Evolutionary conservation across 2,797 vertebrate species (phyloP).

Genomic region (Pachyuromys duprasi): DNA sequence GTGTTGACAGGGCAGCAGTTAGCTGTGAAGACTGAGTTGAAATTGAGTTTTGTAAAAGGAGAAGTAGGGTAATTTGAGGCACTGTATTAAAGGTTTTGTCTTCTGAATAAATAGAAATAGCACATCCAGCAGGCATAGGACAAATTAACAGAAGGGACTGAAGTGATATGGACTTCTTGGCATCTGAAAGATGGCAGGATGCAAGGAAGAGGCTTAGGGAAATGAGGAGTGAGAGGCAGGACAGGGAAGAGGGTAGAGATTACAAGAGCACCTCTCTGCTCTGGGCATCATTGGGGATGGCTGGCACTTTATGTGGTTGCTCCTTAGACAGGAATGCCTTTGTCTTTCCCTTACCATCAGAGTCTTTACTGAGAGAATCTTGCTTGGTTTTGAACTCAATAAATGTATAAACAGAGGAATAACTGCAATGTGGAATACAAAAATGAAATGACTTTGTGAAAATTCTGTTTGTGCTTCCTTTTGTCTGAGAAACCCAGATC

Average conservation of each 20-base stretch:
- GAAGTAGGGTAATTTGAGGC: background rate
- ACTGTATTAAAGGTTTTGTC: background rate
- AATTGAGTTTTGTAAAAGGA: background rate
- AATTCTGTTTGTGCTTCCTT: slow-evolving; percentile 12
- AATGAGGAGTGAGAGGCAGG: background rate
- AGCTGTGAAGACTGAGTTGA: background rate
- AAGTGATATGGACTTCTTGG: background rate
- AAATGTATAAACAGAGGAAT: background rate
- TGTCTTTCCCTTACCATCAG: background rate
- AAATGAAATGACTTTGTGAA: background rate
- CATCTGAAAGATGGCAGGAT: background rate
- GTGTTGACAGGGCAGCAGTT: background rate
- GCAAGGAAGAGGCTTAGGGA: rapidly evolving
- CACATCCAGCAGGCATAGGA: background rate
- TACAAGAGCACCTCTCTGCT: background rate
- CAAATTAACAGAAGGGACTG: background rate
- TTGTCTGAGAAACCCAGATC: background rate
- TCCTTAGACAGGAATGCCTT: background rate
- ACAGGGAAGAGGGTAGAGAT: background rate
- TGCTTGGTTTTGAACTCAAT: background rate
- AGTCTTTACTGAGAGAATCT: background rate
- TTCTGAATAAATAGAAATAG: background rate
- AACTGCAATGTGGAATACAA: background rate
- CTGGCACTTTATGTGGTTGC: background rate
- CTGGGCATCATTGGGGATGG: background rate